A percentile compares a stretch with the other conserved stretches of the same genome.
These are phyloP conservation scores for Novumbra hubbsi DNA, from an alignment of 2,797 vertebrate genomes.

Conservation along the genomic window DNA sequence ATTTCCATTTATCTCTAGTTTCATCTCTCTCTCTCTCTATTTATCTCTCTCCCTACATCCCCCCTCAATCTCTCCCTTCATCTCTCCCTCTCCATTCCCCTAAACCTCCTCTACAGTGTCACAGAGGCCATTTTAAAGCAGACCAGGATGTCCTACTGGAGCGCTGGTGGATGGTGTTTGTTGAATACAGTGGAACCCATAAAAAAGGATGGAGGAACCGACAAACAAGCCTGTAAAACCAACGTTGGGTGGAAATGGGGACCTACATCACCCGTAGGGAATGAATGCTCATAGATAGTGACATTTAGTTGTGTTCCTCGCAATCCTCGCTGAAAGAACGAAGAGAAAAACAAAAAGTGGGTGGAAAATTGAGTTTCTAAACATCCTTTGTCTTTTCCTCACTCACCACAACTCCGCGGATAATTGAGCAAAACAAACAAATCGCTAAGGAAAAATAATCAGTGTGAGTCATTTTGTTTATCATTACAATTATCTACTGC, in stretches of 20 bases:
- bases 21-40: not conserved
- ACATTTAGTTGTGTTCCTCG: not conserved
- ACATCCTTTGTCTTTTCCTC: slow-evolving; percentile 44
- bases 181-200: slow-evolving; percentile 27
- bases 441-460: slow-evolving; percentile 61
- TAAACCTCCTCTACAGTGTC: no score
- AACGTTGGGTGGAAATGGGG: slow-evolving; percentile 12
- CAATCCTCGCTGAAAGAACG: not conserved
- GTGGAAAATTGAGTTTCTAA: slow-evolving; percentile 30
- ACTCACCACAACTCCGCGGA: slow-evolving; percentile 44
- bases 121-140: no score
- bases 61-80: not conserved
- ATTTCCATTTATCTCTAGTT: not conserved
- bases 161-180: slow-evolving; percentile 25
- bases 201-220: slow-evolving; percentile 13
- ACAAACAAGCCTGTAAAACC: slow-evolving; percentile 40
- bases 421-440: slow-evolving; percentile 62
- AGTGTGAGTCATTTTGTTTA: slow-evolving; percentile 47
- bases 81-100: not conserved
- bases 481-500: slow-evolving; percentile 46
- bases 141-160: slow-evolving; percentile 33
- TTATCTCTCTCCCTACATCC: not conserved
- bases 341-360: not conserved
- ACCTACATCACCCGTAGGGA: slow-evolving; percentile 25
- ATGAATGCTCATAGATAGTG: not conserved